Percentiles rank a stretch among this genome's conserved stretches.
These are phyloP conservation scores for Pyrrhosoma nymphula DNA, from an alignment of 2,888 invertebrate genomes.

Conservation along the genomic window DNA sequence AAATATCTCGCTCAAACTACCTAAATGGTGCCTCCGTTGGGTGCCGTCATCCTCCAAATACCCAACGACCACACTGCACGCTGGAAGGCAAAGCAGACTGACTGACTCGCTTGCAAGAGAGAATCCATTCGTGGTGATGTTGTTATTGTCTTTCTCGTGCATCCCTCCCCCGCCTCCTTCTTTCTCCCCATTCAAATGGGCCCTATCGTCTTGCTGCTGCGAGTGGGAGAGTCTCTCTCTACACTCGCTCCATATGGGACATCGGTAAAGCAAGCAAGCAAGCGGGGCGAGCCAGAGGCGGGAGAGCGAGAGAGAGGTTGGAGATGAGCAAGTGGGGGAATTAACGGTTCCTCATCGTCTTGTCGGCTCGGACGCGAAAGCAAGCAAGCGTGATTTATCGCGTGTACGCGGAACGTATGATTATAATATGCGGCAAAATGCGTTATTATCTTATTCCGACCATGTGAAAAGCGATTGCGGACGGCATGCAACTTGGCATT, in stretches of 20 bases:
- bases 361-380: not conserved
- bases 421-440: slow-evolving; percentile 28
- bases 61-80: too few relatives aligned
- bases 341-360: not conserved
- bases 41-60: too few relatives aligned
- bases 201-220: not conserved
- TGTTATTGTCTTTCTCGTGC: too few relatives aligned
- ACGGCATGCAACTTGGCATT: slow-evolving; percentile 18
- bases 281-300: not conserved
- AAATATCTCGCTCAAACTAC: too few relatives aligned
- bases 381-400: slow-evolving; percentile 25
- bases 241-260: not conserved
- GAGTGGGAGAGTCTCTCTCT: not conserved
- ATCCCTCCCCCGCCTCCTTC: too few relatives aligned
- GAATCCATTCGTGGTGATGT: too few relatives aligned
- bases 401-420: slow-evolving; percentile 6
- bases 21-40: too few relatives aligned
- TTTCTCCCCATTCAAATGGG: not conserved
- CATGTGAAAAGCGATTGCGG: slow-evolving; percentile 28
- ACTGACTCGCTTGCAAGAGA: not conserved
- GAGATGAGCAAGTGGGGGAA: too few relatives aligned
- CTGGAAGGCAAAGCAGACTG: not conserved
- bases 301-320: not conserved
- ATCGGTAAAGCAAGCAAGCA: not conserved
- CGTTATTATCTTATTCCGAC: slow-evolving; percentile 36